Conservation (phyloP, 2,113 vertebrate genomes). For the Candoia aspera region DNA sequence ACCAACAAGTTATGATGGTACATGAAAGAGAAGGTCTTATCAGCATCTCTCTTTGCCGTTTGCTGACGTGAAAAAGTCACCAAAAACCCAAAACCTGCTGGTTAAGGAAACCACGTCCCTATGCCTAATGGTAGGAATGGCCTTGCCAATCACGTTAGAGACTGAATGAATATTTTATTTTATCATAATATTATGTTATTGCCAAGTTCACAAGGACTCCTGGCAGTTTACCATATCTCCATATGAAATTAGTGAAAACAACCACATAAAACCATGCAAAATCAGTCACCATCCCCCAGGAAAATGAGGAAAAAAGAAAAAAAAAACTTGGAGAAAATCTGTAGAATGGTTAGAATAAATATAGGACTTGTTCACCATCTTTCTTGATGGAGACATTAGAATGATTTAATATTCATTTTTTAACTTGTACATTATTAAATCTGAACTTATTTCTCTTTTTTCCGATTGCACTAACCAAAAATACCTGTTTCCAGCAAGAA, state of each 20-base stretch:
- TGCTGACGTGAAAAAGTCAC: neutral
- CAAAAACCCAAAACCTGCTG: neutral
- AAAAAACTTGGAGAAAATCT: neutral
- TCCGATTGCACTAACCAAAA: neutral
- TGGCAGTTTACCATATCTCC: neutral
- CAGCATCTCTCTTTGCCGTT: neutral
- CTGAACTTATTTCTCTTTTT: neutral
- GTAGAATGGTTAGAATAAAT: constrained; percentile 1
- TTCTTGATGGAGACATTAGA: neutral
- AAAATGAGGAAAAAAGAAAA: neutral
- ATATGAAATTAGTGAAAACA: neutral
- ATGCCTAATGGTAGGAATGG: neutral
- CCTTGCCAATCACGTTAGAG: neutral
- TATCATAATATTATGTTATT: neutral
- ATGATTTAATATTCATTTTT: neutral
- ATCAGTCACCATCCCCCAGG: neutral
- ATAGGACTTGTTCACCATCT: neutral
- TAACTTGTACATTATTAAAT: neutral
- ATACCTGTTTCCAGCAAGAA: constrained; percentile 26
- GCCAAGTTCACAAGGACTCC: neutral
- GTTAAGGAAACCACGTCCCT: neutral
- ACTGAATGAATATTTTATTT: neutral
- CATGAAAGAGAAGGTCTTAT: neutral
- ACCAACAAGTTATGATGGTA: neutral
- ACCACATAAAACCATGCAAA: neutral